Percentiles rank a stretch among this genome's conserved stretches.
Evolutionary conservation across 2,888 invertebrate species (phyloP).

Genomic region (Coenonympha glycerion): DNA sequence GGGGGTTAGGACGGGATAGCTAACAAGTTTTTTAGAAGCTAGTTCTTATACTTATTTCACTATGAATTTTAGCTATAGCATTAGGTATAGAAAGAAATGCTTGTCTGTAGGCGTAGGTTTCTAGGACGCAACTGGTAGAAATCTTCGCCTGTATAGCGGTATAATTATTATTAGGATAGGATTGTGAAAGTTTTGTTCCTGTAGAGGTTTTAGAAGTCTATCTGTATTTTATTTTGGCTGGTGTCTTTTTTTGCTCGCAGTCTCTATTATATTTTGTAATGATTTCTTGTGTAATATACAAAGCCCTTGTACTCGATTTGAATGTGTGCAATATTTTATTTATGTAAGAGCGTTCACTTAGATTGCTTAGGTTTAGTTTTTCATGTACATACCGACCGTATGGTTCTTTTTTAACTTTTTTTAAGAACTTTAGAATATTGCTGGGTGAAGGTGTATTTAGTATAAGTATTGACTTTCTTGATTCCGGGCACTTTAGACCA

Average conservation of each 20-base stretch:
- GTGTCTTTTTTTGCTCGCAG: not conserved
- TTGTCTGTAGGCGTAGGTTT: slow-evolving; percentile 66
- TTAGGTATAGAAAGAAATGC: slow-evolving; percentile 73
- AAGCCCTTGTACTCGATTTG: not conserved
- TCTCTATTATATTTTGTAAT: not conserved
- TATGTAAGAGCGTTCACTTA: not conserved
- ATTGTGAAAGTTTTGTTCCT: slow-evolving; percentile 30
- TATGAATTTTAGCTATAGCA: slow-evolving; percentile 74
- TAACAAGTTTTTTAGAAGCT: slow-evolving; percentile 61
- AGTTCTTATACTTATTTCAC: slow-evolving; percentile 72
- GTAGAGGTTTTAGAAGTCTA: slow-evolving; percentile 6
- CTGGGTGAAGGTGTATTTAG: too few species aligned
- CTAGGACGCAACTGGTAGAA: slow-evolving; percentile 71
- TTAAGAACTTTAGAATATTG: too few species aligned
- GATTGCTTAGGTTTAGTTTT: not conserved
- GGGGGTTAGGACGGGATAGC: slow-evolving; percentile 12
- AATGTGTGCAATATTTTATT: slow-evolving; percentile 8
- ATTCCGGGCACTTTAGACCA: too few species aligned
- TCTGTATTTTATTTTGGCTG: not conserved
- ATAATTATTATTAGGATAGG: slow-evolving; percentile 37
- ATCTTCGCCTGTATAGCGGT: slow-evolving; percentile 55
- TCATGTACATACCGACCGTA: not conserved
- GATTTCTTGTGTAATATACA: not conserved
- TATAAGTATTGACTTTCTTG: too few species aligned
- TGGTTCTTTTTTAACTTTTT: too few species aligned